These are phyloP conservation scores for Protodeltote pygarga DNA, from an alignment of 2,888 invertebrate genomes.

Conservation along the genomic window DNA sequence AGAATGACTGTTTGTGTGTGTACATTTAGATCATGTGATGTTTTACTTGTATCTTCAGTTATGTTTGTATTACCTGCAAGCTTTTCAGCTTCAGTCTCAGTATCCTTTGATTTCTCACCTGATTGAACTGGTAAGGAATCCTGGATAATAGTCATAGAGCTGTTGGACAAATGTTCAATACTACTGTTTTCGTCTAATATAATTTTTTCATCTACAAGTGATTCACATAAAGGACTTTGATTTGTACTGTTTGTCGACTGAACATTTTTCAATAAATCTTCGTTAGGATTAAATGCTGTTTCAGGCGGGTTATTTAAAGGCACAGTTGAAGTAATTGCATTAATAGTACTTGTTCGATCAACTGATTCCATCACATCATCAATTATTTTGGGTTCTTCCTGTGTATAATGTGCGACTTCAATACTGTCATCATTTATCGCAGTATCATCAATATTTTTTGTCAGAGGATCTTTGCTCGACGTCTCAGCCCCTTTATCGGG, in stretches of 20 bases:
- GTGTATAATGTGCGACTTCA: background rate
- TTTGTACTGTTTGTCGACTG: background rate
- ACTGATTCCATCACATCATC: background rate
- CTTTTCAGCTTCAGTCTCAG: background rate
- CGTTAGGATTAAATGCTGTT: background rate
- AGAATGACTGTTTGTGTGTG: background rate
- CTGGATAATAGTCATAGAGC: background rate
- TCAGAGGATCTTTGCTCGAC: constrained; percentile 3
- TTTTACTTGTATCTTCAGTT: background rate
- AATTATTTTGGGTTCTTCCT: background rate
- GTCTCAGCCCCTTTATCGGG: constrained; percentile 7
- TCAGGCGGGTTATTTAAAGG: background rate
- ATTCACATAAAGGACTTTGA: background rate
- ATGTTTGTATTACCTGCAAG: background rate
- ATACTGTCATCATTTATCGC: background rate
- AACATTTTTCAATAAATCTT: background rate
- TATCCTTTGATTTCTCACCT: background rate
- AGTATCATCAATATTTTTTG: background rate
- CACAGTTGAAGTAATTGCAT: background rate
- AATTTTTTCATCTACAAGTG: constrained; percentile 1
- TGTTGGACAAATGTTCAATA: background rate
- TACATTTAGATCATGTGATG: background rate
- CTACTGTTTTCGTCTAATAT: background rate
- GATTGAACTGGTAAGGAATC: background rate
- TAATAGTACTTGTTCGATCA: background rate